These are phyloP conservation scores for Luperina nickerlii DNA, from an alignment of 2,888 invertebrate genomes.

Conservation along the genomic window DNA sequence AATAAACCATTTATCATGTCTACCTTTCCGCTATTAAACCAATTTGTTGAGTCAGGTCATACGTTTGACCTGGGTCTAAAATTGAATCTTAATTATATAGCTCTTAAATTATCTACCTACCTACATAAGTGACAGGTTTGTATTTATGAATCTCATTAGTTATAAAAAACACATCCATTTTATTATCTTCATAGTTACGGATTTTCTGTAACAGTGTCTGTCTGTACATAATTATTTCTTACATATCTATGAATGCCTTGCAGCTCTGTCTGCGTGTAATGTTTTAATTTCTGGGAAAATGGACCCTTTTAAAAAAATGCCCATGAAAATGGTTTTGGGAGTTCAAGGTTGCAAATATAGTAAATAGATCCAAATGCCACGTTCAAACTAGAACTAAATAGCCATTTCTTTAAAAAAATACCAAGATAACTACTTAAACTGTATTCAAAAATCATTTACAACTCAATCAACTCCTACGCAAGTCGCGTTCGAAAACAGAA, in stretches of 20 bases:
- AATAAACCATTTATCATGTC: background rate
- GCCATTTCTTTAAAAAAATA: background rate
- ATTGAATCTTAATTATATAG: constrained; percentile 28
- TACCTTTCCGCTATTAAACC: constrained; percentile 7
- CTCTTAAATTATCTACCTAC: constrained; percentile 25
- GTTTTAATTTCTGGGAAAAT: background rate
- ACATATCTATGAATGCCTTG: background rate
- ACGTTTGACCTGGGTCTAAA: constrained; percentile 19
- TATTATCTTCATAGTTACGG: background rate
- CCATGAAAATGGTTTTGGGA: background rate
- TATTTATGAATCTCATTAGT: constrained; percentile 24
- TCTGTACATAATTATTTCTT: background rate
- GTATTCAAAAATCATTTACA: constrained; percentile 45
- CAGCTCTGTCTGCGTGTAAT: too few relatives aligned
- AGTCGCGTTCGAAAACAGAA: constrained; percentile 47
- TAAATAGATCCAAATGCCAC: background rate
- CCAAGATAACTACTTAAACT: constrained; percentile 12
- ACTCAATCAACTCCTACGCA: constrained; percentile 57
- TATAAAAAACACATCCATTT: constrained; percentile 17
- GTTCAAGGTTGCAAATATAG: background rate
- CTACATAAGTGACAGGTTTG: constrained; percentile 19
- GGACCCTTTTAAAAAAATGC: too few relatives aligned
- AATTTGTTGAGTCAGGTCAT: constrained; percentile 9
- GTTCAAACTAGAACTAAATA: background rate
- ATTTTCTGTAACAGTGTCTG: background rate